Evolutionary conservation across 2,797 vertebrate genomes (phyloP), one percentile per base, ranked within the genome.

Genomic region (Macrochelys suwanniensis): DNA sequence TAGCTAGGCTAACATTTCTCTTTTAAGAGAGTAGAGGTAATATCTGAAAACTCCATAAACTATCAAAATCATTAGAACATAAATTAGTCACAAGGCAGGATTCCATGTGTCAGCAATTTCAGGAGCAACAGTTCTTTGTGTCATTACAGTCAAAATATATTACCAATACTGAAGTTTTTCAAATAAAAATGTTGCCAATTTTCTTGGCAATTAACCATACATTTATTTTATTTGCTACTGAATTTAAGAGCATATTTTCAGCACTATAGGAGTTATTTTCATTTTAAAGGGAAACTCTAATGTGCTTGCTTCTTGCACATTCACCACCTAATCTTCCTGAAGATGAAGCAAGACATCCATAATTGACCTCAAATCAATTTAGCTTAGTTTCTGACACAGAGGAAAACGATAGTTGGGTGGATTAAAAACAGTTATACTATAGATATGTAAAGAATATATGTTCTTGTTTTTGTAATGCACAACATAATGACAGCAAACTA

Each of bases 71-170:
- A 94, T 90, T 92, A 95, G 87, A 81, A 82, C 68, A 50, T 76
- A 90, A 87, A 93, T 96, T 90, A 1, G 6, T 88, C 31, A 33
- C 31, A 77, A 0, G 71, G 86, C 47, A 65, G 94, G 93, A 87
- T 96, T 96, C 89, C 89, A 85, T 87, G 80, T 54, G 15, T 31
- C 28, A 94, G 79, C 80, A 88, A 85, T 68, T 56, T 95, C 94
- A 97, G 89, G 88, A 94, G 93, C 97, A 95, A 85, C 95, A 96
- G 95, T 93, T 92, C 31, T 1, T 89, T 92, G 82, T 82, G 89
- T 80, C 94, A 90, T n/a, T 81, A 91, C 96, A 96, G 96, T 90
- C 96, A 96, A 95, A 7, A 83, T 90, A 92, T 94, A 96, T 96
- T 96, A 95, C 57, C 57, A 59, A 13, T 96, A 94, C 65, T 76